These are phyloP conservation scores for Eunapius fragilis DNA, from an alignment of 37 sponge, comb jelly and placozoan genomes.

Conservation along the genomic window DNA sequence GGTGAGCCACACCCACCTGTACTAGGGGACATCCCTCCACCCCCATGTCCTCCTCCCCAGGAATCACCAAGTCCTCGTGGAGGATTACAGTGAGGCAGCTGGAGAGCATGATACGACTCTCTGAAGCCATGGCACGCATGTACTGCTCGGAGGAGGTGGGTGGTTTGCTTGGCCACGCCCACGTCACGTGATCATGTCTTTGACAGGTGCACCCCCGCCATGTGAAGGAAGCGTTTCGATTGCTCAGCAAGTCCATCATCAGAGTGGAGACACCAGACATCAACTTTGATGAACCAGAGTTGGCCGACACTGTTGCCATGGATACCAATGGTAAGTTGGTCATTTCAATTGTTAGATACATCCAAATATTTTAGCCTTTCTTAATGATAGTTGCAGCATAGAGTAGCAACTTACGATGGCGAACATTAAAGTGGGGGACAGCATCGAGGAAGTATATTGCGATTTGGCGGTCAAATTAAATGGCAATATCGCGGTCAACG, in stretches of 20 bases:
- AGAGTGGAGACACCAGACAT: conserved; percentile 98
- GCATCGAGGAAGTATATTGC: too few species aligned
- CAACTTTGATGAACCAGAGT: conserved; percentile 83
- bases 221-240: conserved; percentile 96
- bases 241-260: conserved; percentile 95
- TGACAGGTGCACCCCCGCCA: conserved; percentile 83
- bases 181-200: not conserved
- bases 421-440: too few species aligned
- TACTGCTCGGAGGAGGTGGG: conserved; percentile 91
- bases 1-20: conserved; percentile 32
- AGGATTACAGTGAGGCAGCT: conserved; percentile 98
- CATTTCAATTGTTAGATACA: too few species aligned
- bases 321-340: too few species aligned
- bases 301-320: not conserved
- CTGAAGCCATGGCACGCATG: conserved; percentile 99
- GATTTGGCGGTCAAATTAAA: too few species aligned
- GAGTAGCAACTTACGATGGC: too few species aligned
- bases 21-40: not conserved
- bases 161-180: not conserved
- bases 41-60: conserved; percentile 42
- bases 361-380: too few species aligned
- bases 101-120: conserved; percentile 98
- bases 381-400: too few species aligned
- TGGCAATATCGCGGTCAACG: too few species aligned
- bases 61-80: conserved; percentile 89